Evolutionary conservation across 2,888 invertebrate species (phyloP).

Genomic region (Mimumesa dahlbomi): DNA sequence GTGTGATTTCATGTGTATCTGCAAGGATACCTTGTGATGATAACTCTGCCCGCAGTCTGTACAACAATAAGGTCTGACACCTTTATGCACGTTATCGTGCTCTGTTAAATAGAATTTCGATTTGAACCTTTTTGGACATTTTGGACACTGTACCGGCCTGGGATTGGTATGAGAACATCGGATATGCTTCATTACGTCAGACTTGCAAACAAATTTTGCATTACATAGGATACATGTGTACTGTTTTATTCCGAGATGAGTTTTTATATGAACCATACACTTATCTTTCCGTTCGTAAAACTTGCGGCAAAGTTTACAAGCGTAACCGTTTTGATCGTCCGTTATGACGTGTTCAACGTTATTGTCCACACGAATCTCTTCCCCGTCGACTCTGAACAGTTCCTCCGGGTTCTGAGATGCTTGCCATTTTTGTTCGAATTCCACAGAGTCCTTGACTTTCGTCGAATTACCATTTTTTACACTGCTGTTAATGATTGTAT

Average conservation of each 20-base stretch:
- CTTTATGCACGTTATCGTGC: constrained; percentile 79
- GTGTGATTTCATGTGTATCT: constrained; percentile 79
- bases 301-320: constrained; percentile 76
- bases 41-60: constrained; percentile 77
- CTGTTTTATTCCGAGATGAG: constrained; percentile 78
- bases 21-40: constrained; percentile 79
- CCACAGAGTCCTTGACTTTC: constrained; percentile 67
- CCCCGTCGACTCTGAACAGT: constrained; percentile 75
- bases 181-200: constrained; percentile 79
- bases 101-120: constrained; percentile 78
- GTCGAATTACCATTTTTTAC: constrained; percentile 62
- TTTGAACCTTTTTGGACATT: constrained; percentile 78
- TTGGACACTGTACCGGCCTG: constrained; percentile 77
- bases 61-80: constrained; percentile 76
- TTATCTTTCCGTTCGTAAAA: constrained; percentile 78
- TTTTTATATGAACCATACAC: constrained; percentile 78
- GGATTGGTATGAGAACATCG: constrained; percentile 79
- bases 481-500: constrained; percentile 67
- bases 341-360: constrained; percentile 74
- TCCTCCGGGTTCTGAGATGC: constrained; percentile 75
- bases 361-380: constrained; percentile 78
- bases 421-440: constrained; percentile 70
- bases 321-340: constrained; percentile 74
- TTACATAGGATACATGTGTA: constrained; percentile 77
- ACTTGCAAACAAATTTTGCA: constrained; percentile 78